A percentile compares a stretch with the other conserved stretches of the same genome.
phyloP scores from a whole-genome alignment of 2,888 invertebrate genomes.

The Macroteleia sp. region DNA sequence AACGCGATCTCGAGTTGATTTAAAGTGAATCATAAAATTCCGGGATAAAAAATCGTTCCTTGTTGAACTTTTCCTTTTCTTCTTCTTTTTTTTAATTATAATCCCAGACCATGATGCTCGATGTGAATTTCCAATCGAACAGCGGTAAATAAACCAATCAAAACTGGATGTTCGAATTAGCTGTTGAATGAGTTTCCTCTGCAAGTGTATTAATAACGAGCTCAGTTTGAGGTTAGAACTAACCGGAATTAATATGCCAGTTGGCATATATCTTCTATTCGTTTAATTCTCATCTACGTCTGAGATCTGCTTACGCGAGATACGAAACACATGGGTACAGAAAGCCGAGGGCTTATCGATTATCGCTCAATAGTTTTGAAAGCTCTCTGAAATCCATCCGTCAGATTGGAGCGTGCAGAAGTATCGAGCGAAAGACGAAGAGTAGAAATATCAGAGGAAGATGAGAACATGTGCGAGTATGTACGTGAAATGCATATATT shows the following conservation, averaged over 20 bases:
- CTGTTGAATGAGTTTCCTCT: conserved; percentile 26
- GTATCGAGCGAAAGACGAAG: conserved; percentile 17
- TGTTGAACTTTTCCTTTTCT: not conserved
- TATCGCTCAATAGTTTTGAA: conserved; percentile 49
- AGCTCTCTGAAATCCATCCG: conserved; percentile 46
- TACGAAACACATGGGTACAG: conserved; percentile 26
- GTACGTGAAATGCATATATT: conserved; percentile 8
- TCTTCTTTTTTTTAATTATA: conserved; percentile 7
- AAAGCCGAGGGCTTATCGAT: conserved; percentile 39
- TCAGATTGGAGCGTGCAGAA: conserved; percentile 38
- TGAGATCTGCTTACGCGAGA: conserved; percentile 35
- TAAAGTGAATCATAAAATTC: conserved; percentile 23
- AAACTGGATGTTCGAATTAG: conserved; percentile 22
- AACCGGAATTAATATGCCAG: conserved; percentile 49
- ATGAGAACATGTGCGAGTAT: conserved; percentile 8
- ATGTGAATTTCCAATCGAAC: not conserved
- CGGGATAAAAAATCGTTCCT: not conserved
- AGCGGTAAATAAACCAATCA: conserved; percentile 31
- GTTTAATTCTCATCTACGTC: conserved; percentile 43
- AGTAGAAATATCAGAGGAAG: conserved; percentile 26
- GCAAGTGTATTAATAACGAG: conserved; percentile 45
- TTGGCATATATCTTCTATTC: conserved; percentile 38
- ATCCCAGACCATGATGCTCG: not conserved
- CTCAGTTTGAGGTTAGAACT: conserved; percentile 40
- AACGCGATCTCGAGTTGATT: conserved; percentile 12